phyloP scores from a whole-genome alignment of 2,888 invertebrate genomes.

The Dichetophora obliterata region DNA sequence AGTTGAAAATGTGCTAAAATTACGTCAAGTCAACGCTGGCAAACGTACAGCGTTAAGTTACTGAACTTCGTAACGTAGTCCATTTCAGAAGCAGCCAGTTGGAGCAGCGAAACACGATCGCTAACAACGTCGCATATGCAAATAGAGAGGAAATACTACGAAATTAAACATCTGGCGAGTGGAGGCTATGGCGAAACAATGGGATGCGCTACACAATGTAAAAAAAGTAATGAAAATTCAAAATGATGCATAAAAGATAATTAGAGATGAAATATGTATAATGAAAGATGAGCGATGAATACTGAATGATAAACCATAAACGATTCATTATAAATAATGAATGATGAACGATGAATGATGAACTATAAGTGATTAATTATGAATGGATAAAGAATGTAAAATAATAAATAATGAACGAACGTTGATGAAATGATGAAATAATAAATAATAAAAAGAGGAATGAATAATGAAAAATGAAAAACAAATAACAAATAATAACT shows the following conservation, averaged over 20 bases:
- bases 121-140: no score
- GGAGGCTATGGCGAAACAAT: no score
- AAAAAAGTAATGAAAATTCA: neutral
- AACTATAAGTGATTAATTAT: neutral
- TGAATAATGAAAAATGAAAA: neutral
- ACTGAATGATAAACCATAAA: neutral
- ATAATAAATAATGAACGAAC: neutral
- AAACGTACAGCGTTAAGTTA: neutral
- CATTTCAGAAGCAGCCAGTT: no score
- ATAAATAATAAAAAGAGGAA: neutral
- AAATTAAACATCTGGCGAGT: no score
- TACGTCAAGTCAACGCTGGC: constrained; percentile 14
- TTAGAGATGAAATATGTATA: neutral
- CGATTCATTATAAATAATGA: no score
- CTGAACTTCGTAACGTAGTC: constrained; percentile 10
- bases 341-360: neutral
- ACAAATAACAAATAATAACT: neutral
- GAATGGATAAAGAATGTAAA: neutral
- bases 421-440: neutral
- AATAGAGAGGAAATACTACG: no score
- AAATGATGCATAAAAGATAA: neutral
- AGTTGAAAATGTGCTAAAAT: constrained; percentile 18
- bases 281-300: neutral
- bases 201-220: no score
- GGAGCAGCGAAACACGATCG: neutral